phyloP scores from a whole-genome alignment of 2,113 vertebrate genomes.

The Petaurus breviceps region DNA sequence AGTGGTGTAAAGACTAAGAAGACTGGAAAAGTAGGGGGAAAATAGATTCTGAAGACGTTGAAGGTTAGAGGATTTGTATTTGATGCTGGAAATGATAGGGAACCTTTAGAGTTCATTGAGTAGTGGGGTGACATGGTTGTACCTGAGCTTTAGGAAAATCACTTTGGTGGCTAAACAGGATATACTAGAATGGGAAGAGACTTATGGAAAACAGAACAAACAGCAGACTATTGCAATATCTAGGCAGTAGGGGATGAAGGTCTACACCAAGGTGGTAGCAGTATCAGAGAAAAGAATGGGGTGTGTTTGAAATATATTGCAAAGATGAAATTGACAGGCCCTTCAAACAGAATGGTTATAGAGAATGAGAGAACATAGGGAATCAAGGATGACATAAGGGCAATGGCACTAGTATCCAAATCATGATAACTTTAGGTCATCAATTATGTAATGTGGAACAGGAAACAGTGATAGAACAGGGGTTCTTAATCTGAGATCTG shows the following conservation, averaged over 20 bases:
- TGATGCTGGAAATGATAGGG: not conserved
- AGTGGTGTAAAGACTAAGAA: not conserved
- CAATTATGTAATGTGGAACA: not conserved
- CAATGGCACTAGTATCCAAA: not conserved
- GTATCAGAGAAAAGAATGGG: not conserved
- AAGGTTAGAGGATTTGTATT: not conserved
- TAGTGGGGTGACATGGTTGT: not conserved
- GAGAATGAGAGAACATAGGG: not conserved
- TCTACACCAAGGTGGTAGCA: not conserved
- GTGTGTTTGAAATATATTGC: not conserved
- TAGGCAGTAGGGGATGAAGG: not conserved
- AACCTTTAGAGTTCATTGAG: not conserved
- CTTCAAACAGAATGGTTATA: not conserved
- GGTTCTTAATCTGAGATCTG: not conserved
- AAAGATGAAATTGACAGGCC: not conserved
- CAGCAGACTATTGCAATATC: not conserved
- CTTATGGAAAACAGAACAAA: not conserved
- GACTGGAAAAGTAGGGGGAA: not conserved
- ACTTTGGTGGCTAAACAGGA: not conserved
- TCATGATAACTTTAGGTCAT: not conserved
- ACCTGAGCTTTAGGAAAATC: not conserved
- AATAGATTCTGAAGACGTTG: not conserved
- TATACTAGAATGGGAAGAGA: not conserved
- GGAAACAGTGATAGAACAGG: not conserved
- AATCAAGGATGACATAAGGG: not conserved